phyloP scores from a whole-genome alignment of 2,888 invertebrate genomes.

The Micoletzkya japonica region DNA sequence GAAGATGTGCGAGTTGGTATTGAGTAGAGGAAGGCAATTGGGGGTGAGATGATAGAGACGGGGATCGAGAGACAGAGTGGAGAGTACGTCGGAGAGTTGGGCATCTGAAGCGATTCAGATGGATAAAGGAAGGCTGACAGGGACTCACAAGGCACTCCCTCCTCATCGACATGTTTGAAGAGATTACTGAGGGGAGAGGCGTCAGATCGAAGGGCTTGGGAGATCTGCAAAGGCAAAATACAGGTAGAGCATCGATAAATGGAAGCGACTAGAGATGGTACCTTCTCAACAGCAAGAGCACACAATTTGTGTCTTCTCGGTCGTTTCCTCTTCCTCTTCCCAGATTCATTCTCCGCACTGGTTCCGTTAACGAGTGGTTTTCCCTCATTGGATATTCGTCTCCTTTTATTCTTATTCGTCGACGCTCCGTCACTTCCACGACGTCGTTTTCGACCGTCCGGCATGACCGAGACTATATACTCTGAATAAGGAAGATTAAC shows the following conservation, averaged over 20 bases:
- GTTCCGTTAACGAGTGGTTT: too few relatives aligned
- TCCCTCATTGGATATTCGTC: too few relatives aligned
- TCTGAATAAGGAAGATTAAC: too few relatives aligned
- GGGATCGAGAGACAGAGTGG: background rate
- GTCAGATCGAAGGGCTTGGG: conserved; percentile 10
- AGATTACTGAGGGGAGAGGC: conserved; percentile 15
- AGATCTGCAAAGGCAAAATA: conserved; percentile 2
- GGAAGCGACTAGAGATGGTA: background rate
- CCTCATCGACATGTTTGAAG: conserved; percentile 5
- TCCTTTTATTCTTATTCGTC: too few relatives aligned
- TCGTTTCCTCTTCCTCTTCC: conserved; percentile 5
- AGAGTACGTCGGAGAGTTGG: background rate
- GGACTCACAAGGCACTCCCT: conserved; percentile 20
- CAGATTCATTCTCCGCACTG: background rate
- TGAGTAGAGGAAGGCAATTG: conserved; percentile 9
- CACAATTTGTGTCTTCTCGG: conserved; percentile 15
- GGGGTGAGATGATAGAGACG: conserved; percentile 10
- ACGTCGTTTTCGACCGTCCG: too few relatives aligned
- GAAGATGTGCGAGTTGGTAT: conserved; percentile 13
- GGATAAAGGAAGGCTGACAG: background rate
- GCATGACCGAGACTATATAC: too few relatives aligned
- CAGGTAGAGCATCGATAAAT: background rate
- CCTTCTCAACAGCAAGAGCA: conserved; percentile 5
- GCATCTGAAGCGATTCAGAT: conserved; percentile 8
- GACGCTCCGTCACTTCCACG: too few relatives aligned